Evolutionary conservation across 37 sponge, comb jelly and placozoan species (phyloP), one percentile per base, ranked within the genome.

Genomic region (Crambe crambe): DNA sequence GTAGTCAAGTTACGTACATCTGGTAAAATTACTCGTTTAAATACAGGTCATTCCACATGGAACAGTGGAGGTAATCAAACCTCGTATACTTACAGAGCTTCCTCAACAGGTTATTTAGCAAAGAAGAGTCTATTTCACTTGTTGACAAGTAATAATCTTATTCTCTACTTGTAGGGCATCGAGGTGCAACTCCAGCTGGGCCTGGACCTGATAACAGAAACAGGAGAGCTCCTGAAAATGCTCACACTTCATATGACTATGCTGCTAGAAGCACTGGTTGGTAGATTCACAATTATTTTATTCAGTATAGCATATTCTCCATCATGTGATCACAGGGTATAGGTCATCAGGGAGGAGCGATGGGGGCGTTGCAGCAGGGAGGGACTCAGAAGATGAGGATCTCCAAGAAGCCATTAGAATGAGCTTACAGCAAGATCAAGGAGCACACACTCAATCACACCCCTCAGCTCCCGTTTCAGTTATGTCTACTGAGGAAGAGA

Each of bases 331-430:
- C 51, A 47, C 12, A 47, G 51, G 51, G 6, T 47, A 47, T 12
- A 47, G 51, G 12, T 6, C 51, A 47, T 6, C 51, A 47, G 12
- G 51, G 12, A 6, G 51, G 12, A 6, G 12, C 25, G 30, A 62
- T 62, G 26, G 26, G 30, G 26, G 63, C n/a, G n/a, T n/a, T n/a
- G n/a, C n/a, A n/a, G n/a, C 34, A 3, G 37, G 60, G 25, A 20
- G 68, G 66, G 27, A 77, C n/a, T 25, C 32, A 5, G 76, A 81
- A 23, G 96, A 95, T 23, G 80, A 76, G 30, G 93, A 89, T 27
- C 75, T 95, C 34, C 96, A 95, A 54, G 84, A 89, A 65, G 96
- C 88, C 27, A 95, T 95, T 37, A 56, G 83, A 79, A 51, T 84
- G 30, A 95, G 96, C 69, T 56, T 95, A 31, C 27, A 67, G 32